phyloP scores from a whole-genome alignment of 1,140 invertebrate species.

The Drosophila carrolli region DNA sequence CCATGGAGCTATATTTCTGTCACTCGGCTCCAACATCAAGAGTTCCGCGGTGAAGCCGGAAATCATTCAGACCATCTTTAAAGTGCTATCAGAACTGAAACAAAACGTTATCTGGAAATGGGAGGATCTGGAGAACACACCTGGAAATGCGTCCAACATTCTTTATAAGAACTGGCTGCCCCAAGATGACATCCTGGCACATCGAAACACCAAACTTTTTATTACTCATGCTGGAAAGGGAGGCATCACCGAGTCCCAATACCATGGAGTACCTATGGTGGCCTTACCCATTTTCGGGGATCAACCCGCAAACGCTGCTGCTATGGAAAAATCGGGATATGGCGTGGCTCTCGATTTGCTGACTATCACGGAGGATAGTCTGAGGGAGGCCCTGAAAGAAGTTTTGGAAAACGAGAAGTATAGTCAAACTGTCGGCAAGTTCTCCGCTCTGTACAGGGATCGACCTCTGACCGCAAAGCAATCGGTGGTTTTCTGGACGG shows the following conservation, averaged over 20 bases:
- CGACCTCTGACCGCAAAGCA: constrained; percentile 80
- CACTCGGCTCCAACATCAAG: constrained; percentile 86
- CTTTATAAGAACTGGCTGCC: constrained; percentile 89
- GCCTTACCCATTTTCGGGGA: constrained; percentile 89
- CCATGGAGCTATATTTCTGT: constrained; percentile 87
- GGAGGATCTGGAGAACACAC: constrained; percentile 85
- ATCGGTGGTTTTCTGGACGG: constrained; percentile 84
- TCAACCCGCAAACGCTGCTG: constrained; percentile 86
- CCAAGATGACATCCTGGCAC: constrained; percentile 89
- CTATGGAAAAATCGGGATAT: constrained; percentile 84
- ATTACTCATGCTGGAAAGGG: constrained; percentile 90
- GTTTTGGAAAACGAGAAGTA: constrained; percentile 67
- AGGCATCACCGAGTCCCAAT: constrained; percentile 89
- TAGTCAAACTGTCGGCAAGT: constrained; percentile 36
- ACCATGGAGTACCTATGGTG: constrained; percentile 89
- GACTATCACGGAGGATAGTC: constrained; percentile 77
- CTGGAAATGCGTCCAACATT: constrained; percentile 87
- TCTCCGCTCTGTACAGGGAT: constrained; percentile 71
- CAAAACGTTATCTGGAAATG: constrained; percentile 88
- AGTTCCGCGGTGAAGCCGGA: constrained; percentile 82
- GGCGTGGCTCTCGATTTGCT: constrained; percentile 83
- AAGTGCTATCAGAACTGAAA: constrained; percentile 85
- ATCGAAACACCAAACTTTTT: constrained; percentile 89
- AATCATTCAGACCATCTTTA: constrained; percentile 83
- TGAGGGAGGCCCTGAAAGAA: constrained; percentile 53